Conservation (phyloP, 2,888 invertebrate genomes). For the Ligdia adustata region DNA sequence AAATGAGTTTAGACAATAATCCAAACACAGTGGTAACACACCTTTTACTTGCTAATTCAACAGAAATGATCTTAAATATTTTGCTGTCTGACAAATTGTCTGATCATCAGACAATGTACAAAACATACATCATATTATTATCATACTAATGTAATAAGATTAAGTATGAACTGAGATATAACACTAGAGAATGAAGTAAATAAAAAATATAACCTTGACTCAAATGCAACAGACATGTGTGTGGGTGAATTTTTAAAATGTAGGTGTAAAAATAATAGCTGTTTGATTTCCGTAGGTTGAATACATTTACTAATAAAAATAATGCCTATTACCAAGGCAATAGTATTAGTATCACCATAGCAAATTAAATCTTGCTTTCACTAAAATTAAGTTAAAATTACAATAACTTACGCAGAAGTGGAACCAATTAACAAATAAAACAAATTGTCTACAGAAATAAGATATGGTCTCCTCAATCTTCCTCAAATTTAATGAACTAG, state of each 20-base stretch:
- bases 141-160: no score
- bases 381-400: slow-evolving; percentile 8
- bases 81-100: no score
- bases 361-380: neutral
- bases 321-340: neutral
- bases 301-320: slow-evolving; percentile 13
- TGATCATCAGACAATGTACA: no score
- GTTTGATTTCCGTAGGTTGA: slow-evolving; percentile 18
- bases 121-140: no score
- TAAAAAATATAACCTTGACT: slow-evolving; percentile 26
- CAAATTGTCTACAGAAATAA: slow-evolving; percentile 27
- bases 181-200: no score
- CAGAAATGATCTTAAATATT: no score
- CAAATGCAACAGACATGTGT: slow-evolving; percentile 41
- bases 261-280: slow-evolving; percentile 46
- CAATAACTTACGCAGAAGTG: slow-evolving; percentile 8
- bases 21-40: no score
- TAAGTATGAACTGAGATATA: no score
- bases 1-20: no score
- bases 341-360: neutral
- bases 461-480: slow-evolving; percentile 7
- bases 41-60: no score
- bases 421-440: slow-evolving; percentile 27
- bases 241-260: slow-evolving; percentile 40
- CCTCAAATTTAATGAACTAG: slow-evolving; percentile 21